Percentiles rank a stretch among this genome's conserved stretches.
These are phyloP conservation scores for Bagarius yarrelli DNA, from an alignment of 2,113 vertebrate species.

Conservation along the genomic window DNA sequence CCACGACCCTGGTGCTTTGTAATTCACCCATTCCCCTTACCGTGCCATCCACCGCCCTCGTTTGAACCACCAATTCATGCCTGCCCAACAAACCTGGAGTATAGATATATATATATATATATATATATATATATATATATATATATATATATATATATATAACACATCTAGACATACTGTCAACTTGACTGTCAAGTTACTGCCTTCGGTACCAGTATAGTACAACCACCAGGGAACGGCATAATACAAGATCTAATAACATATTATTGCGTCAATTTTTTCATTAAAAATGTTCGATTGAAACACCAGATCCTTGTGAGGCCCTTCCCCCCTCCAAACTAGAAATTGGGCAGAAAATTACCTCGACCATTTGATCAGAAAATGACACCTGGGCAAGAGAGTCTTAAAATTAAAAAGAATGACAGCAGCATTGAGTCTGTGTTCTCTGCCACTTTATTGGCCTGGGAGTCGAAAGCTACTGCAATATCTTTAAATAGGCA, in stretches of 20 bases:
- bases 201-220: conserved; percentile 26
- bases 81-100: not conserved
- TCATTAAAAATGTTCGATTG: conserved; percentile 90
- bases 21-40: conserved; percentile 10
- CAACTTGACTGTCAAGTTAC: conserved; percentile 46
- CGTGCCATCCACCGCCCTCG: not conserved
- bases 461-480: conserved; percentile 41
- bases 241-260: not conserved
- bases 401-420: conserved; percentile 43
- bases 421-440: conserved; percentile 27
- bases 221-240: too few species aligned
- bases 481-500: conserved; percentile 44
- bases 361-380: conserved; percentile 82
- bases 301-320: conserved; percentile 68
- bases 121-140: not conserved
- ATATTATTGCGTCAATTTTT: conserved; percentile 83
- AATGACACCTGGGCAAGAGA: conserved; percentile 64
- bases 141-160: not conserved
- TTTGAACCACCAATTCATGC: conserved; percentile 1
- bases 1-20: not conserved
- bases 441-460: conserved; percentile 33
- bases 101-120: too few species aligned
- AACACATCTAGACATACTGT: conserved; percentile 41
- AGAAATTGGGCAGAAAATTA: conserved; percentile 78
- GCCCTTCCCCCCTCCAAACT: conserved; percentile 75